Evolutionary conservation across 2,113 vertebrate genomes (phyloP).

Genomic region (Sphyrna mokarran): DNA sequence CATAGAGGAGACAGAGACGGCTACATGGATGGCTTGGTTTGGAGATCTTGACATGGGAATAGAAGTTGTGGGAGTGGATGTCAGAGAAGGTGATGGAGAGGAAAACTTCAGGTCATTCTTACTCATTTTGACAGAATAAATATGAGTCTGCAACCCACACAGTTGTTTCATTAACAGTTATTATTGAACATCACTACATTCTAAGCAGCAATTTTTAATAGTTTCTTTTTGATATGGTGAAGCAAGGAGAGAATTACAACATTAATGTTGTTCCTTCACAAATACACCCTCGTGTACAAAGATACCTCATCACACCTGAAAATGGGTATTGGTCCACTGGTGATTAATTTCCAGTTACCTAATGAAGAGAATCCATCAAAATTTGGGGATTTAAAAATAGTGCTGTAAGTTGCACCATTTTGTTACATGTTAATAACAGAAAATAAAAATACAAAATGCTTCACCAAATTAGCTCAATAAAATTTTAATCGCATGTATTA

Average conservation of each 20-base stretch:
- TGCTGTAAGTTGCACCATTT: background rate
- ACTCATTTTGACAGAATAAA: background rate
- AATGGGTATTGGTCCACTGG: background rate
- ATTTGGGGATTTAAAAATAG: background rate
- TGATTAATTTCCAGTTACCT: background rate
- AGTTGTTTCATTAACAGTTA: background rate
- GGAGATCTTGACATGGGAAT: background rate
- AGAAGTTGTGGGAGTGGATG: background rate
- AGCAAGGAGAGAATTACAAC: background rate
- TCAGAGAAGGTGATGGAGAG: background rate
- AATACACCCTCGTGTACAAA: background rate
- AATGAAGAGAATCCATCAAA: background rate
- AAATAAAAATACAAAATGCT: background rate
- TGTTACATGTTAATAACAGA: background rate
- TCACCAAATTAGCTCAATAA: background rate
- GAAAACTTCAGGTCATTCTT: background rate
- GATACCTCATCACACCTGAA: background rate
- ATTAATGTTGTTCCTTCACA: background rate
- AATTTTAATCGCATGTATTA: background rate
- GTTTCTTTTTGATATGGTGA: background rate
- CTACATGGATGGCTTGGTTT: background rate
- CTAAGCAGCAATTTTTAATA: background rate
- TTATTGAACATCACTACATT: background rate
- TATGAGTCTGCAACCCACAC: background rate
- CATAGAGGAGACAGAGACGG: background rate